Evolutionary conservation across 2,113 vertebrate genomes (phyloP), one percentile per base, ranked within the genome.

Genomic region (Anhinga anhinga): DNA sequence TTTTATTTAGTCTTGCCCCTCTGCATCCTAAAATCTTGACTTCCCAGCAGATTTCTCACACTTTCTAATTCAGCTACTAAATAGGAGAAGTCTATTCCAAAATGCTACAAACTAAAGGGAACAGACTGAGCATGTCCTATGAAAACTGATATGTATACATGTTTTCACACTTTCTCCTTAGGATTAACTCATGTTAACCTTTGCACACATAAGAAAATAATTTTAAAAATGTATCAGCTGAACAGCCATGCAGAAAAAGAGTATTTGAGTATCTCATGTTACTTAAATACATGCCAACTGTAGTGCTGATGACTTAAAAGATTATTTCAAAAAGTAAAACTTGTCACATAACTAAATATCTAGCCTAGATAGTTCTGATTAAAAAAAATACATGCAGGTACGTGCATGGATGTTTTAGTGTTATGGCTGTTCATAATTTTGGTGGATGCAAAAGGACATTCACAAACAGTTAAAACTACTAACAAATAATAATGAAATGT

Each of bases 81-180:
- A 18, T 56, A 14, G 16, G 9, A n/a, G 63, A 86, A 55, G 3
- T 72, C 22, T 63, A 3, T 65, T 94, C 9, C 10, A 20, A 73
- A 77, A 42, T 29, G 5, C 34, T 52, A 8, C 10, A 62, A 42
- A 44, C 19, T 47, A 34, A 82, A 72, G 5, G 3, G 19, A 77
- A 47, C 3, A 78, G 22, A 40, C 2, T 44, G 16, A 63, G 5
- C 0, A 0, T 32, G 7, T 44, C 20, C 3, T 59, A 5, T 44
- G 20, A 85, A 78, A 82, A 69, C 12, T 63, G 18, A 10, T 42
- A 55, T 2, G 1, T 13, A 15, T 13, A 12, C 1, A 29, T 11
- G 2, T 62, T 62, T 69, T 25, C 6, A 65, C 20, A 38, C 30
- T 69, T 44, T 58, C 12, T 63, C 13, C 17, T 47, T 30, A n/a